phyloP scores from a whole-genome alignment of 2,888 invertebrate species.

The Diarsia rubi region DNA sequence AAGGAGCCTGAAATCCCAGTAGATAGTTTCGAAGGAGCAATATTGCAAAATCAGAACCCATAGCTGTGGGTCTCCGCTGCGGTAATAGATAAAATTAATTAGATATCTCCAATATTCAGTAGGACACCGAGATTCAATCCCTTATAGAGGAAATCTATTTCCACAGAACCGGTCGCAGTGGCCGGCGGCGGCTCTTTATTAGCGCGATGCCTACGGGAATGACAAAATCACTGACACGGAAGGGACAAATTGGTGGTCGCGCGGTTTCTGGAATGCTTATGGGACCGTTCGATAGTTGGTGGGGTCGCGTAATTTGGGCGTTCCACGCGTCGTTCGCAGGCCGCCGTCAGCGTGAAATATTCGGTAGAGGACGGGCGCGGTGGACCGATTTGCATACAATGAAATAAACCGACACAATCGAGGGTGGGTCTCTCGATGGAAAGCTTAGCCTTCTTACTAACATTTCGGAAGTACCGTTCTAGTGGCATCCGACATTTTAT shows the following conservation, averaged over 20 bases:
- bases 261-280: constrained; percentile 80
- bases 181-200: constrained; percentile 73
- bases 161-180: constrained; percentile 68
- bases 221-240: constrained; percentile 83
- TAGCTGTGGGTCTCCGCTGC: constrained; percentile 58
- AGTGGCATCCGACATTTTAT: constrained; percentile 76
- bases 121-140: constrained; percentile 64
- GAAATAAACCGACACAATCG: constrained; percentile 79
- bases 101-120: constrained; percentile 72
- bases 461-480: constrained; percentile 87
- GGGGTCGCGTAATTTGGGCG: constrained; percentile 80
- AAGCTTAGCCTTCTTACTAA: constrained; percentile 79
- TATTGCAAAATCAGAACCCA: constrained; percentile 66
- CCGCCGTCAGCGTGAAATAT: constrained; percentile 80
- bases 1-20: constrained; percentile 52
- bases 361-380: constrained; percentile 84
- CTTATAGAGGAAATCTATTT: constrained; percentile 75
- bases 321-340: constrained; percentile 76
- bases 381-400: constrained; percentile 87
- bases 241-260: constrained; percentile 85
- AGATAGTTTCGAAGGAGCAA: constrained; percentile 64
- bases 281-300: constrained; percentile 77
- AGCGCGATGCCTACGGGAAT: constrained; percentile 75
- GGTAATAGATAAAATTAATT: constrained; percentile 70
- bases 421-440: constrained; percentile 81